Conservation (phyloP, 2,797 vertebrate species). For the Pterois miles region DNA sequence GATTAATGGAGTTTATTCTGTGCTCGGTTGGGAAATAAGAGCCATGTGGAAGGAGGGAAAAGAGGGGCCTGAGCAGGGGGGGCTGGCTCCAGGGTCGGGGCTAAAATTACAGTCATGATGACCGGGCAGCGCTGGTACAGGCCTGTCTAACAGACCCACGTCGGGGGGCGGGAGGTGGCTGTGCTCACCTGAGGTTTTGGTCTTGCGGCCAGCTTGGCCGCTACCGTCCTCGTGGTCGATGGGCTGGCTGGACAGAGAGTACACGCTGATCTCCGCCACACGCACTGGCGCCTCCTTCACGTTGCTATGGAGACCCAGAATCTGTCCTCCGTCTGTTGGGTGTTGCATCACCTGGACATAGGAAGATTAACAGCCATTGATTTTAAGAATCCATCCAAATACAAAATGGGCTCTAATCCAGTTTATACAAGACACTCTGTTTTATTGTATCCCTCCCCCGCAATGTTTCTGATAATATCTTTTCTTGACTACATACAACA, state of each 20-base stretch:
- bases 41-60: slow-evolving; percentile 58
- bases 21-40: slow-evolving; percentile 67
- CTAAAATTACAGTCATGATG: slow-evolving; percentile 60
- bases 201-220: slow-evolving; percentile 80
- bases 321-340: slow-evolving; percentile 84
- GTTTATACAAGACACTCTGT: neutral
- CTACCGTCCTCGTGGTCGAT: slow-evolving; percentile 85
- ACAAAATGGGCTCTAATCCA: neutral
- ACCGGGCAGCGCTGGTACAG: slow-evolving; percentile 3
- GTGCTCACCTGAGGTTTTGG: slow-evolving; percentile 82
- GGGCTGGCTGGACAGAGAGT: slow-evolving; percentile 85
- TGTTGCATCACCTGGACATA: slow-evolving; percentile 84
- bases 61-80: slow-evolving; percentile 43
- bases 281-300: slow-evolving; percentile 83
- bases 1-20: slow-evolving; percentile 69
- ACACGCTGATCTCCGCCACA: slow-evolving; percentile 85
- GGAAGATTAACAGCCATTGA: slow-evolving; percentile 10
- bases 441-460: neutral
- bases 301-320: slow-evolving; percentile 85
- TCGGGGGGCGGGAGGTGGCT: neutral
- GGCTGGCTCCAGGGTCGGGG: slow-evolving; percentile 28
- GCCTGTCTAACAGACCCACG: slow-evolving; percentile 19
- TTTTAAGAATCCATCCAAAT: slow-evolving; percentile 19
- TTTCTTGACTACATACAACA: neutral
- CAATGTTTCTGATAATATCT: neutral